Base-by-base conservation (phyloP, 1,140 invertebrate species). In the Gonioctena quinquepunctata region DNA sequence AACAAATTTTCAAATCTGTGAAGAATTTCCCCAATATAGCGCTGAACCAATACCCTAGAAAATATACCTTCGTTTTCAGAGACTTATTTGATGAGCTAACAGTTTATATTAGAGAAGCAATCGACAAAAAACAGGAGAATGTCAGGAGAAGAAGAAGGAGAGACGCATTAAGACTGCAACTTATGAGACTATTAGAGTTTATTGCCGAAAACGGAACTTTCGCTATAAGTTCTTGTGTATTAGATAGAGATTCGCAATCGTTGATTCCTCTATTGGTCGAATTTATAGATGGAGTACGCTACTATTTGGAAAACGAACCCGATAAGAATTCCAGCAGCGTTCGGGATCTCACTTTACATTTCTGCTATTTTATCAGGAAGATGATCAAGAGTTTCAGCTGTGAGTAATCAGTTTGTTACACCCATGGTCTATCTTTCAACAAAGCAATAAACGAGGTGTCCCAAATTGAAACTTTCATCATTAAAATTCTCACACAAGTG, bases 61-160 rank as follows among this genome's bases (percentile, higher is more conserved):
- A n/a, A 42, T 56, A 42, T 74, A 18, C 5, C 63, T 77, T n/a
- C n/a, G n/a, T n/a, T n/a, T 80, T 21, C 80, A 98, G 96, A 80
- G 96, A 99, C 85, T 85, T 99, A 42, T 94, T 99, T 89, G 97
- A 99, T 79, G 98, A 99, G 84, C 81, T 99, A 19, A 88, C 95
- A 7, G 89, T 92, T 2, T 92, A 94, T 71, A 92, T 99, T 60
- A 90, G 96, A 25, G 98, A 99, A 84, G 95, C 96, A 1, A 93
- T 98, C n/a, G 98, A 99, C 83, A 89, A 95, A 22, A 99, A 99
- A 82, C 94, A 98, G 83, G 98, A 99, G 83, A 99, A 97, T 79
- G 94, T 99, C 87, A 85, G 96, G 28, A 87, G 96, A 48, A 84
- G 97, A 19, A 85, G 96, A 66, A 87, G 97, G 61, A 89, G 96